Base-by-base conservation (phyloP, 64 coral and sea anemone species). In the Montipora sp. region DNA sequence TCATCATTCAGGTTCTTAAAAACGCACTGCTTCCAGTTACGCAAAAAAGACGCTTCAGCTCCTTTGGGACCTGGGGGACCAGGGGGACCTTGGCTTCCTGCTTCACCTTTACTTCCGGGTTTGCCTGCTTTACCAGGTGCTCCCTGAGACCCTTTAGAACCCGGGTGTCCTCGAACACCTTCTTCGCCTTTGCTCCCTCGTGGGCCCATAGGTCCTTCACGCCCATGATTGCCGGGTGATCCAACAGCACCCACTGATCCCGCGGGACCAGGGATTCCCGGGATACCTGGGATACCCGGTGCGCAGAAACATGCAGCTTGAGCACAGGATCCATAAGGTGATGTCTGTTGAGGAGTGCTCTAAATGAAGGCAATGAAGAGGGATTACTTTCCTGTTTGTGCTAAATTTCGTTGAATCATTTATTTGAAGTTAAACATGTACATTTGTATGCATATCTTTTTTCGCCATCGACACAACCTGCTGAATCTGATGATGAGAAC, bases 171-270 rank as follows among this genome's bases (percentile, higher is more conserved):
- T 16, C 15, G 75, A 14, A 46, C 0, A 5, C 75, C 75, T 51
- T 77, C 47, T 5, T 77, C 75, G 44, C 75, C 75, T 15, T 18
- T 50, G 44, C 46, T 77, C 46, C 75, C 75, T 48, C 75, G 14
- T 20, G 75, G 75, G 6, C 75, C 75, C 75, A 50, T 77, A 12
- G 75, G 47, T 50, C 75, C 75, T 77, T 77, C 75, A 15, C 46
- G 75, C 49, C 47, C 75, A 19, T n/a, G 75, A 50, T 50, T 77
- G 5, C 75, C 47, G 10, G 47, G 75, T 22, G 1, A 77, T 77
- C 75, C 75, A 15, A 11, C 27, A 75, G 1, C 73, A 45, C 73
- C 73, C 13, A 8, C 6, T 13, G 10, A 4, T 75, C 73, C 73
- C 10, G 75, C 45, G 45, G 47, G 45, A 16, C 75, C 75, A 15